Conservation (phyloP, 1,140 invertebrate genomes). For the Drosophila ercepeae region DNA sequence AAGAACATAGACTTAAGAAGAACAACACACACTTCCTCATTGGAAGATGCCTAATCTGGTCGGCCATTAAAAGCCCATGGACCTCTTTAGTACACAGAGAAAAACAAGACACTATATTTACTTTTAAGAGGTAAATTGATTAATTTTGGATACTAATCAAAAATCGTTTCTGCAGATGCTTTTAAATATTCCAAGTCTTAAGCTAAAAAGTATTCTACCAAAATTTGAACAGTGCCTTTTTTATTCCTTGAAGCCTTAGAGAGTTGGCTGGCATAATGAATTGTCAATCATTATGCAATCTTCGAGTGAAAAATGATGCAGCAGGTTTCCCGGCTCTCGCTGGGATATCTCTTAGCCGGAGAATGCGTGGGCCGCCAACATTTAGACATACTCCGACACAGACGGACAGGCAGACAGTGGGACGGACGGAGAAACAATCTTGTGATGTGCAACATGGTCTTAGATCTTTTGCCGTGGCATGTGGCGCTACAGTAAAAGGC, state of each 20-base stretch:
- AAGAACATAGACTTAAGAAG: slow-evolving; percentile 33
- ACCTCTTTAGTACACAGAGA: neutral
- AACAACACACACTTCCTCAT: slow-evolving; percentile 65
- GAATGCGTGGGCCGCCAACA: slow-evolving; percentile 66
- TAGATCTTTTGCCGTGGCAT: slow-evolving; percentile 75
- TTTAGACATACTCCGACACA: slow-evolving; percentile 59
- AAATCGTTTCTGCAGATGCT: neutral
- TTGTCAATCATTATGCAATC: slow-evolving; percentile 81
- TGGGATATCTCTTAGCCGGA: slow-evolving; percentile 22
- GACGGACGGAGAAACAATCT: slow-evolving; percentile 21
- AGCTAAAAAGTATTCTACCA: neutral
- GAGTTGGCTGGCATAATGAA: slow-evolving; percentile 63
- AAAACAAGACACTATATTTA: neutral
- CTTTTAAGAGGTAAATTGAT: neutral
- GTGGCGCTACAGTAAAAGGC: slow-evolving; percentile 65
- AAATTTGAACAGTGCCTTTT: slow-evolving; percentile 7
- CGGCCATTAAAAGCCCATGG: slow-evolving; percentile 55
- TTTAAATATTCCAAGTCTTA: neutral
- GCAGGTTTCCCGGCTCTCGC: slow-evolving; percentile 52
- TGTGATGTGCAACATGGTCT: slow-evolving; percentile 51
- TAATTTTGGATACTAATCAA: too few relatives aligned
- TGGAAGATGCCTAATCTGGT: slow-evolving; percentile 59
- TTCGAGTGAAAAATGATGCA: slow-evolving; percentile 77
- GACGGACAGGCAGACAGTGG: slow-evolving; percentile 1
- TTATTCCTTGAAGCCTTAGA: slow-evolving; percentile 17